Percentiles rank a stretch among this genome's conserved stretches.
These are phyloP conservation scores for Gnathonemus longibarbis DNA, from an alignment of 2,113 vertebrate species.

Conservation along the genomic window DNA sequence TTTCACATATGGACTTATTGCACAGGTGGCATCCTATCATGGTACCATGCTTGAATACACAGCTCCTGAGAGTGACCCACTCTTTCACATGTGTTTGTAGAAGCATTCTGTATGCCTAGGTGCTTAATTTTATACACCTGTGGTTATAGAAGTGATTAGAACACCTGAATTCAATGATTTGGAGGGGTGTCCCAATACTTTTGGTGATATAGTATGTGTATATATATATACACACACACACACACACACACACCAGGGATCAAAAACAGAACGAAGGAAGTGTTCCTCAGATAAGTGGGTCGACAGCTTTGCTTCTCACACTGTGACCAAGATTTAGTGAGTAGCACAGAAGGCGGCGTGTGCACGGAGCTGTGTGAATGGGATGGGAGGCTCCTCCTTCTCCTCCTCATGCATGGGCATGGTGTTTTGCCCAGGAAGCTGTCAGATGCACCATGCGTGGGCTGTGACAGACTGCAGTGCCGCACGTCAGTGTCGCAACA, in stretches of 20 bases:
- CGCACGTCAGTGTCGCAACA: neutral
- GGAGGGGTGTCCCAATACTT: no score
- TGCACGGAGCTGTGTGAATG: neutral
- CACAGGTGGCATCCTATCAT: no score
- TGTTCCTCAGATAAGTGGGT: neutral
- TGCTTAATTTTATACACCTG: no score
- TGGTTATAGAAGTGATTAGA: no score
- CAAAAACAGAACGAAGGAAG: neutral
- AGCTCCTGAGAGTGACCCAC: no score
- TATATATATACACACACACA: neutral
- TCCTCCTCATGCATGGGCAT: slow-evolving; percentile 15
- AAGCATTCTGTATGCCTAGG: no score
- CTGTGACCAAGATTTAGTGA: neutral
- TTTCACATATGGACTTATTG: no score
- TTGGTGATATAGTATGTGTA: neutral
- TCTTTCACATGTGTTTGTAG: no score
- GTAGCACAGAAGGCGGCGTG: neutral
- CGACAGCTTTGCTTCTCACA: neutral
- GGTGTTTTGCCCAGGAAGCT: slow-evolving; percentile 27
- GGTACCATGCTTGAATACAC: no score
- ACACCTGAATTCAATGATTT: no score
- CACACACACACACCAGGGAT: neutral
- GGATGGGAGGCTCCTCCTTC: slow-evolving; percentile 6
- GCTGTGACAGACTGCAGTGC: neutral
- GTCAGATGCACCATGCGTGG: neutral